Conservation (phyloP, 2,113 vertebrate genomes). For the Verasper variegatus region DNA sequence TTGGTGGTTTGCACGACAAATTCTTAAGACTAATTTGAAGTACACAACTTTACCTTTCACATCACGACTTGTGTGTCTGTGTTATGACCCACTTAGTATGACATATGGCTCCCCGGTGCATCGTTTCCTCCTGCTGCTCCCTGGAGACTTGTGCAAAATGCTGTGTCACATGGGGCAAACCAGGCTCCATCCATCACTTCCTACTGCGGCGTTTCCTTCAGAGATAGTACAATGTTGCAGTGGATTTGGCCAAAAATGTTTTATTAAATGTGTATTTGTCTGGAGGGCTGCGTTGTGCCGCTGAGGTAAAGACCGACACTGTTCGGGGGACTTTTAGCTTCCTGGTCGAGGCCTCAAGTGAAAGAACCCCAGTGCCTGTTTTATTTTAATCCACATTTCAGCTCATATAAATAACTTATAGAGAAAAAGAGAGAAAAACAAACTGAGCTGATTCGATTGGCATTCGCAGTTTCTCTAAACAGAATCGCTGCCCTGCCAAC, state of each 20-base stretch:
- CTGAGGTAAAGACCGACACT: background rate
- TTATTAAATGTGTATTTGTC: conserved; percentile 27
- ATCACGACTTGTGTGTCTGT: conserved; percentile 48
- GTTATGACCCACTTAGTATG: conserved; percentile 62
- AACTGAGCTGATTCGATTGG: conserved; percentile 45
- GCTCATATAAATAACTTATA: conserved; percentile 28
- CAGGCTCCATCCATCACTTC: conserved; percentile 38
- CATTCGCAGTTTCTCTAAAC: conserved; percentile 34
- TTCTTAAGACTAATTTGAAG: background rate
- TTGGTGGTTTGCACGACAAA: too few species aligned
- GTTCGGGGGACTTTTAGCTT: conserved; percentile 10
- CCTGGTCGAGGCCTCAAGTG: conserved; percentile 13
- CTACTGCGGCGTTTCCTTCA: conserved; percentile 28
- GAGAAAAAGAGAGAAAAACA: conserved; percentile 4
- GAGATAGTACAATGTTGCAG: conserved; percentile 5
- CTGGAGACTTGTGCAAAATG: conserved; percentile 25
- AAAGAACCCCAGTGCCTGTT: conserved; percentile 32
- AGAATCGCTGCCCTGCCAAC: conserved; percentile 34
- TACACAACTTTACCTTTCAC: conserved; percentile 32
- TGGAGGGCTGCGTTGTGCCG: conserved; percentile 14
- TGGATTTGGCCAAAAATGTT: conserved; percentile 14
- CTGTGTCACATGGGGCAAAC: conserved; percentile 18
- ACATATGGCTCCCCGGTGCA: conserved; percentile 37
- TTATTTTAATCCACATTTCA: conserved; percentile 49
- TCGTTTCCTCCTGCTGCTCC: conserved; percentile 36